phyloP scores from a whole-genome alignment of 1,140 invertebrate genomes.

The Drosophila azteca region DNA sequence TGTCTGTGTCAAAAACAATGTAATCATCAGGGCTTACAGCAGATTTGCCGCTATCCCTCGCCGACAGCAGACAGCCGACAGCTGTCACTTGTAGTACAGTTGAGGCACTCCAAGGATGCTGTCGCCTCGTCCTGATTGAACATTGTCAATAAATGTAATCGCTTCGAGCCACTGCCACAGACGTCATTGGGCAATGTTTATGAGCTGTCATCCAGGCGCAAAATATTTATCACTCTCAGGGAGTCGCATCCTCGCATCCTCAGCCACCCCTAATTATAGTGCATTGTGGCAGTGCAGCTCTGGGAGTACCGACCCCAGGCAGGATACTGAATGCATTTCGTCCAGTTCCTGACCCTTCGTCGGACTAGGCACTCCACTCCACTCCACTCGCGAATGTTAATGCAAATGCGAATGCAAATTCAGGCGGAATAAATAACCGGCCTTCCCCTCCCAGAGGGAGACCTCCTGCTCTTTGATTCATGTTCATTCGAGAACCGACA shows the following conservation, averaged over 20 bases:
- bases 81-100: slow-evolving; percentile 55
- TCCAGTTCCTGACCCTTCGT: slow-evolving; percentile 41
- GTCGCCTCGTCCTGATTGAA: slow-evolving; percentile 43
- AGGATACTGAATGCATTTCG: slow-evolving; percentile 48
- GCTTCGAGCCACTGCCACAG: slow-evolving; percentile 16
- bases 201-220: slow-evolving; percentile 70
- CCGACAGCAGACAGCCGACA: slow-evolving; percentile 24
- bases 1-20: slow-evolving; percentile 36
- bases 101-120: slow-evolving; percentile 47
- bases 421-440: slow-evolving; percentile 66
- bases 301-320: background rate
- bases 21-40: slow-evolving; percentile 59
- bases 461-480: slow-evolving; percentile 6
- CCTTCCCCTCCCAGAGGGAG: slow-evolving; percentile 1
- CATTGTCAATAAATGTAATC: slow-evolving; percentile 55
- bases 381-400: slow-evolving; percentile 22
- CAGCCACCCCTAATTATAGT: slow-evolving; percentile 66
- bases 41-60: slow-evolving; percentile 8
- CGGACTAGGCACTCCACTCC: background rate
- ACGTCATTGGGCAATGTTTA: slow-evolving; percentile 42
- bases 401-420: slow-evolving; percentile 73
- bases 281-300: slow-evolving; percentile 46
- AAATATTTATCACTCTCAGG: slow-evolving; percentile 74
- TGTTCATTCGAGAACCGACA: slow-evolving; percentile 36
- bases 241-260: slow-evolving; percentile 31